Base-by-base conservation (phyloP, 2,888 invertebrate genomes). In the Hirtodrosophila cameraria region DNA sequence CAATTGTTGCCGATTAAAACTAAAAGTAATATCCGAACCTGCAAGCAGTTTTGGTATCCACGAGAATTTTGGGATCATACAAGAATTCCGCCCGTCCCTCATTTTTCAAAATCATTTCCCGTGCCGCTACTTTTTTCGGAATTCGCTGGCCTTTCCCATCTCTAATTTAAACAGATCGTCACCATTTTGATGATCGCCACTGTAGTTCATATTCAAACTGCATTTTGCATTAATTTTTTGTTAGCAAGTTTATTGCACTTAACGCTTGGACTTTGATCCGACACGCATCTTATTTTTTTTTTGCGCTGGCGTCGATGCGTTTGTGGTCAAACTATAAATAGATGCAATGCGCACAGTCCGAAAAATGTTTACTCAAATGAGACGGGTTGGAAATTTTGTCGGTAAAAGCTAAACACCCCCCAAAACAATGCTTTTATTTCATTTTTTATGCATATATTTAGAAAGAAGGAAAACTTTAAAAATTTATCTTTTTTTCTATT, bases 241-340 rank as follows among this genome's bases (percentile, higher is more conserved):
- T 57, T 52, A 31, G 46, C 58, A 58, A 86, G 80, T 80, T 80
- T 83, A 86, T 64, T 80, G 80, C 86, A 86, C 86, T 86, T 76
- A 38, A 43, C 61, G 43, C 18, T 42, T 86, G 86, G 86, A 80
- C 80, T 80, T 80, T 86, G 83, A 43, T 50, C 73, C 15, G 48
- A 33, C 58, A 35, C 38, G 28, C 11, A 15, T 27, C 8, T 31
- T 35, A 39, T 28, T 15, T 46, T 20, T 23, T 12, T 20, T 49
- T 53, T 55, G 45, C 60, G 58, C 58, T 69, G 67, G 54, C 58
- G 65, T 76, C 68, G 38, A 23, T 58, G 58, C 57, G 58, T 63
- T 61, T 71, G 41, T 42, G 30, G 57, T 41, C 35, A 46, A 62
- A 62, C 79, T 79, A 79, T 79, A 58, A 68, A 79, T 78, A 79